Base-by-base conservation (phyloP, 2,797 vertebrate genomes). In the Podarcis siculus region DNA sequence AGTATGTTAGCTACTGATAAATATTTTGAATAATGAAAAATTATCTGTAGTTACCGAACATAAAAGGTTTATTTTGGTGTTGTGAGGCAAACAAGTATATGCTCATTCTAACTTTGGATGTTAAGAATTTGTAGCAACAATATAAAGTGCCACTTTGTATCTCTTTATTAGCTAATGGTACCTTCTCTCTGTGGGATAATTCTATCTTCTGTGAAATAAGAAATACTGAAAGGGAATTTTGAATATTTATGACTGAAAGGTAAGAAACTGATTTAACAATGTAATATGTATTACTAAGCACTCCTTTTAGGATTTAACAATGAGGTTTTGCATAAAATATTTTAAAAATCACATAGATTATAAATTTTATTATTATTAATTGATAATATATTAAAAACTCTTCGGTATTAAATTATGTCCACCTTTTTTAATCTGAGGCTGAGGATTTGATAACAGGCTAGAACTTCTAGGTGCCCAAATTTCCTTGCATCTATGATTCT, bases 121-220 rank as follows among this genome's bases (percentile, higher is more conserved):
- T 87, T 81, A 92, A 88, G 85, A 37, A 64, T 89, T 87, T 93
- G 91, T 92, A 95, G 94, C 93, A 87, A 94, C 85, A 86, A 94
- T 90, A 91, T 84, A 92, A 95, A 92, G 90, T 94, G 82, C 80
- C 83, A 87, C 72, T 88, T 88, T 66, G 64, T 90, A 94, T 80
- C 91, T 93, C 87, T 94, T 95, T 92, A 92, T 93, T 91, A 10
- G 89, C 92, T 93, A 84, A 86, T 89, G 49, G 17, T 83, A 49
- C 58, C 72, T 79, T 32, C 64, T 91, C 88, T 89, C 58, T 73
- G 94, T 87, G 87, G 42, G 84, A 81, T 21, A 92, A 93, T 93
- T 92, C 71, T 86, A 92, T 89, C 82, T 91, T 95, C 89, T 91
- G 91, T 88, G 87, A 93, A 89, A 89, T 25, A 21, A 82, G 49